Conservation (phyloP, 2,113 vertebrate genomes). For the Cyanistes caeruleus region DNA sequence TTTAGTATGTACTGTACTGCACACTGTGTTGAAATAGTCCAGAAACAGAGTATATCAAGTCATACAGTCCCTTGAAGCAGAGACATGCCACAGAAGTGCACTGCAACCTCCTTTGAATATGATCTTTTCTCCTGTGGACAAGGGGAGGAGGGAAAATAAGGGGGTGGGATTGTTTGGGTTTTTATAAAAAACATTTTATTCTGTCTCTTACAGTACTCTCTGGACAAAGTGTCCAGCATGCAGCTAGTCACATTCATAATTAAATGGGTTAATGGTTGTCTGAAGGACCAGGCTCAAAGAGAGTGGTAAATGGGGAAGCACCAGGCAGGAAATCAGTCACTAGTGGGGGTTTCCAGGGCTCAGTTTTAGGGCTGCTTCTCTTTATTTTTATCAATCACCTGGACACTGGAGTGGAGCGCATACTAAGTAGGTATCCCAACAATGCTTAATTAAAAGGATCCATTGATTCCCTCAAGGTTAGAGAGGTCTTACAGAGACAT, state of each 20-base stretch:
- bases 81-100: background rate
- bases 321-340: background rate
- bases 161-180: fast-evolving
- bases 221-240: background rate
- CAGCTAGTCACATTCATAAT: background rate
- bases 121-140: background rate
- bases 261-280: background rate
- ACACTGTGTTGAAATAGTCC: background rate
- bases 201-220: background rate
- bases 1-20: no score
- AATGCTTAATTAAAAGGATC: background rate
- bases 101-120: background rate
- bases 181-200: background rate
- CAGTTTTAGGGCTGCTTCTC: background rate
- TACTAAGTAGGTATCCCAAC: background rate
- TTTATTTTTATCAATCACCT: background rate
- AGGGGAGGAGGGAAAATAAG: background rate
- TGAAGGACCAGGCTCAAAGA: background rate
- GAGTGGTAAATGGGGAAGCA: background rate
- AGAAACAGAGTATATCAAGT: background rate
- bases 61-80: background rate
- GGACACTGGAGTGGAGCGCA: fast-evolving
- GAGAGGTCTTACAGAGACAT: background rate
- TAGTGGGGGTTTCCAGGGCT: background rate
- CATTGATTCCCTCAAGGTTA: background rate